phyloP scores from a whole-genome alignment of 2,113 vertebrate genomes.

The Stegastes partitus region DNA sequence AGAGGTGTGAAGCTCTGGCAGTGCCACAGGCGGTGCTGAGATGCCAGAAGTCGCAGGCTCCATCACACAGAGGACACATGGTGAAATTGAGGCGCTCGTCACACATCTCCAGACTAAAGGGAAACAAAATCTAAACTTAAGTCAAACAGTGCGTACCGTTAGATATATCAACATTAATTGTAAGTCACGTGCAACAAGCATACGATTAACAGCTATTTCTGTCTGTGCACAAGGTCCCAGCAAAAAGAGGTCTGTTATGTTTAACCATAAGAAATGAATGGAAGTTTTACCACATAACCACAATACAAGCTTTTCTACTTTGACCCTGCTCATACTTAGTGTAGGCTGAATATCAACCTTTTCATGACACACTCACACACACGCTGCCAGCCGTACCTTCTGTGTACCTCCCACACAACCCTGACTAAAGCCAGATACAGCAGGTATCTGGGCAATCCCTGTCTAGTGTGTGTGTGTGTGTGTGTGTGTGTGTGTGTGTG shows the following conservation, averaged over 20 bases:
- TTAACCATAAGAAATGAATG: slow-evolving; percentile 53
- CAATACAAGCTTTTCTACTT: slow-evolving; percentile 41
- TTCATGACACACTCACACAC: slow-evolving; percentile 33
- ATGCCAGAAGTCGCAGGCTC: slow-evolving; percentile 95
- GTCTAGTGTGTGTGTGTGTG: slow-evolving; percentile 37
- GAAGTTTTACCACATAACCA: slow-evolving; percentile 42
- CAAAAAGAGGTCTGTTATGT: slow-evolving; percentile 18
- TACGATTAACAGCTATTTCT: too few relatives aligned
- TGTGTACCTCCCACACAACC: slow-evolving; percentile 71
- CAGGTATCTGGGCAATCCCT: slow-evolving; percentile 71
- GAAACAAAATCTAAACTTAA: neutral
- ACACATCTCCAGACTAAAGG: slow-evolving; percentile 94
- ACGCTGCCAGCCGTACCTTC: slow-evolving; percentile 55
- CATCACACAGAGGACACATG: slow-evolving; percentile 98
- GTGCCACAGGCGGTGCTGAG: slow-evolving; percentile 95
- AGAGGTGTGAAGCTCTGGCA: slow-evolving; percentile 94
- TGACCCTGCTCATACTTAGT: slow-evolving; percentile 57
- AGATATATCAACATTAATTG: neutral
- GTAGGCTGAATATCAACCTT: slow-evolving; percentile 59
- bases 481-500: slow-evolving; percentile 45
- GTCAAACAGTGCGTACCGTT: neutral
- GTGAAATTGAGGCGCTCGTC: slow-evolving; percentile 92
- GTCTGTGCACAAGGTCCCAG: neutral
- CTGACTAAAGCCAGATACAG: slow-evolving; percentile 68
- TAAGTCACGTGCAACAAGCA: neutral